Evolutionary conservation across 2,797 vertebrate genomes (phyloP), one percentile per base, ranked within the genome.

Genomic region (Sebastes variabilis): DNA sequence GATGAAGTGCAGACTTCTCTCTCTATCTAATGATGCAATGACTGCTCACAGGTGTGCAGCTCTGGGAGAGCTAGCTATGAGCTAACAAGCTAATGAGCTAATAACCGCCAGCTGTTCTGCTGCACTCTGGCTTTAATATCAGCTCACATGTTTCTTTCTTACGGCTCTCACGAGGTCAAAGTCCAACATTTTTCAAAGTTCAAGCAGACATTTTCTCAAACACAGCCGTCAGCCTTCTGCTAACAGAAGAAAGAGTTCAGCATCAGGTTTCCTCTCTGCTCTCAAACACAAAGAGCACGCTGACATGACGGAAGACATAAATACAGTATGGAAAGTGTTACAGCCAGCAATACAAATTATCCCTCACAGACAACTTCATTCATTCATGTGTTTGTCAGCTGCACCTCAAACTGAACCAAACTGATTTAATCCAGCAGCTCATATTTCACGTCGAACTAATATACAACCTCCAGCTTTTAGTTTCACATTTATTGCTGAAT

Each of bases 101-200:
- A 89, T 68, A n/a, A 80, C 60, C 36, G 79, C 61, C 89, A 87
- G 77, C 77, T 86, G 83, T 32, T 79, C 20, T 60, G 59, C 69
- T 46, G 38, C 60, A 11, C 54, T 58, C 11, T 3, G 24, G 25
- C 68, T 58, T 58, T 61, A 72, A 75, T 55, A 59, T 67, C 70
- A 52, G 42, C 64, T 60, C 80, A 29, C 62, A 36, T 65, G 59
- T 64, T 61, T 64, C 66, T 36, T 65, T 64, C 52, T 52, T n/a
- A 11, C 12, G 24, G n/a, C 64, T 67, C 30, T 38, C 29, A 61
- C 4, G 6, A 65, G 82, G 80, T 86, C 80, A 84, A 36, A 79
- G 79, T 49, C 1, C 59, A 73, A 13, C 16, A 70, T 34, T 42
- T 25, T 66, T 65, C 18, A 60, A 4, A 54, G 46, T 58, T 59